These are phyloP conservation scores for Rhadinocentrus ornatus DNA, from an alignment of 2,797 vertebrate genomes.

Conservation along the genomic window DNA sequence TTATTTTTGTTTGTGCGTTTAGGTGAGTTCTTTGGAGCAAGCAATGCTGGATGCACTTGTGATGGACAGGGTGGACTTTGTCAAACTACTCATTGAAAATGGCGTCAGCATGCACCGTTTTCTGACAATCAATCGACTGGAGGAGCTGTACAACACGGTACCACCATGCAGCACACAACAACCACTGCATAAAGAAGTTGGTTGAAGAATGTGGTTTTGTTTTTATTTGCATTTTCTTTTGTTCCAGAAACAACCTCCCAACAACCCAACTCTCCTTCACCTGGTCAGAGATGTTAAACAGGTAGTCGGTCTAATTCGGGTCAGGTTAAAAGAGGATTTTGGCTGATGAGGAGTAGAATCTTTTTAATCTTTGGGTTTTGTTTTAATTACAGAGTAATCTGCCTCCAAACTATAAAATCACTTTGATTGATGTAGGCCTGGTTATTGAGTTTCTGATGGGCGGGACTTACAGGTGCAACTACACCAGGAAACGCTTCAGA, in stretches of 20 bases:
- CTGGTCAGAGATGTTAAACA: slow-evolving; percentile 97
- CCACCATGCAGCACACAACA: neutral
- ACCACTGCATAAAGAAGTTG: neutral
- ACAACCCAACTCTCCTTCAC: slow-evolving; percentile 95
- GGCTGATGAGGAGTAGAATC: neutral
- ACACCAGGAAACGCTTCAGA: slow-evolving; percentile 95
- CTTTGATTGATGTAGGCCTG: slow-evolving; percentile 95
- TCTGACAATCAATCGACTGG: slow-evolving; percentile 94
- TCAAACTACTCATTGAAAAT: slow-evolving; percentile 98
- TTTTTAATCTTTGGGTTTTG: slow-evolving; percentile 6
- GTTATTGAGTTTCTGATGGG: slow-evolving; percentile 98
- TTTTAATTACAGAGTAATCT: slow-evolving; percentile 89
- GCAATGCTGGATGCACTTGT: slow-evolving; percentile 98
- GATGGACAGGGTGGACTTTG: slow-evolving; percentile 99
- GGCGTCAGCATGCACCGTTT: slow-evolving; percentile 99
- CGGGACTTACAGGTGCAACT: slow-evolving; percentile 97
- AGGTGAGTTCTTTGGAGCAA: slow-evolving; percentile 98
- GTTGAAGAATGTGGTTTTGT: neutral
- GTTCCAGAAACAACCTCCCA: slow-evolving; percentile 92
- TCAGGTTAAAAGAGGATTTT: neutral
- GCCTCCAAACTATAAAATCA: slow-evolving; percentile 97
- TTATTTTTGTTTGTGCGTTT: slow-evolving; percentile 45
- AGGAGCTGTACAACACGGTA: slow-evolving; percentile 99
- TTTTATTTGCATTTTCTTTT: slow-evolving; percentile 16
- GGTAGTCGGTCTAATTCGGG: slow-evolving; percentile 73